Conservation (phyloP, 1,140 invertebrate species). For the Samia ricini region DNA sequence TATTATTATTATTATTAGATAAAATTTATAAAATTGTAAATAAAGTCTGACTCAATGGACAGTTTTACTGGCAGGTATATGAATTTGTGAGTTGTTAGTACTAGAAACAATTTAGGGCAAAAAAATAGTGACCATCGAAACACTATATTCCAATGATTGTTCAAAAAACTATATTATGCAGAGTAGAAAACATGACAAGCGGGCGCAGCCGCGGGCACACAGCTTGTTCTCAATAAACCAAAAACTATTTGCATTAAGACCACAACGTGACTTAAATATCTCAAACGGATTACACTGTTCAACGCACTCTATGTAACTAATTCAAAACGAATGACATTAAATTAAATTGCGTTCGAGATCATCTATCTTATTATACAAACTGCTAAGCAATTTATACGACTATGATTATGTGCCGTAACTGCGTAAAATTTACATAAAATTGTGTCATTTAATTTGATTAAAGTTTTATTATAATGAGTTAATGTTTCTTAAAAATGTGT, state of each 20-base stretch:
- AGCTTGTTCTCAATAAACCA: neutral
- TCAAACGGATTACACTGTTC: neutral
- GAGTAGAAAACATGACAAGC: too few species aligned
- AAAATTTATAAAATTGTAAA: too few species aligned
- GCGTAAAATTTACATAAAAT: slow-evolving; percentile 13
- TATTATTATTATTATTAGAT: too few species aligned
- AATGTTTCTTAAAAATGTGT: neutral
- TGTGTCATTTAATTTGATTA: slow-evolving; percentile 11
- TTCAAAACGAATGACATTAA: slow-evolving; percentile 1
- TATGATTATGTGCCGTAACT: slow-evolving; percentile 15
- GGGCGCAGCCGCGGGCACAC: too few species aligned
- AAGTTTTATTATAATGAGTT: slow-evolving; percentile 6
- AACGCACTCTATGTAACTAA: neutral
- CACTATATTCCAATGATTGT: too few species aligned
- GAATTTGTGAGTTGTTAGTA: too few species aligned
- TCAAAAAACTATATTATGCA: too few species aligned
- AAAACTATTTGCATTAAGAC: neutral
- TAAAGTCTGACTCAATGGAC: too few species aligned
- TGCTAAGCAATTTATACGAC: slow-evolving; percentile 6
- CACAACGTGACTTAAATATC: neutral
- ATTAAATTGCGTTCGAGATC: neutral
- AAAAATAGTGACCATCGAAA: too few species aligned
- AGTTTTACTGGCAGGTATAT: too few species aligned
- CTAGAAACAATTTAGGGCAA: too few species aligned
- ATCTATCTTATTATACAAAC: slow-evolving; percentile 14